Percentiles rank a stretch among this genome's conserved stretches.
These are phyloP conservation scores for Columba livia DNA, from an alignment of 2,113 vertebrate genomes.

Conservation along the genomic window DNA sequence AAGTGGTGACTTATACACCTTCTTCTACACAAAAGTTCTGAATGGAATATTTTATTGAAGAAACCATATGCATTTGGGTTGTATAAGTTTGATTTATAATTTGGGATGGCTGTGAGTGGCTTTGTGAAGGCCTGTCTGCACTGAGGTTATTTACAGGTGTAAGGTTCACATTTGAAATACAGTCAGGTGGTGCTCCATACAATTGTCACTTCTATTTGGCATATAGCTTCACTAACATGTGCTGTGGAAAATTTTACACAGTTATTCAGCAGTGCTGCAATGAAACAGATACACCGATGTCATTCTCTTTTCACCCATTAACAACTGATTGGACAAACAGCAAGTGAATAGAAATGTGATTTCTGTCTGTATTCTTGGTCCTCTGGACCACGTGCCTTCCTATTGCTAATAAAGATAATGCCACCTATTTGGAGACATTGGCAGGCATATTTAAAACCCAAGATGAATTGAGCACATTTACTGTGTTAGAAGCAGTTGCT, in stretches of 20 bases:
- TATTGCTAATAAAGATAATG: conserved; percentile 19
- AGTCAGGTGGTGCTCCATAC: background rate
- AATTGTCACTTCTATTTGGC: background rate
- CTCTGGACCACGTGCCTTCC: background rate
- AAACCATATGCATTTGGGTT: background rate
- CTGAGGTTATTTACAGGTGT: background rate
- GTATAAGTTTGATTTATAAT: background rate
- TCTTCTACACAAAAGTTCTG: background rate
- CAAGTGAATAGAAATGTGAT: background rate
- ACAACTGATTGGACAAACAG: background rate
- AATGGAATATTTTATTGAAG: background rate
- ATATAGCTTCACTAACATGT: background rate
- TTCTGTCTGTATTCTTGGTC: background rate
- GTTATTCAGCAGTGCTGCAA: background rate
- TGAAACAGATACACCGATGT: background rate
- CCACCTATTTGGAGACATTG: conserved; percentile 30
- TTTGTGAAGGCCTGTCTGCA: background rate
- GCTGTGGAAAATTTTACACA: background rate
- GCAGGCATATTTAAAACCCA: conserved; percentile 44
- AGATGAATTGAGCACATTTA: conserved; percentile 48
- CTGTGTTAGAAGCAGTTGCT: conserved; percentile 45
- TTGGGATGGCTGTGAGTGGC: background rate
- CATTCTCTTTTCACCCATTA: background rate
- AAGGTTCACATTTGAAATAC: background rate
- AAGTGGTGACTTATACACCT: background rate